Percentiles rank a stretch among this genome's conserved stretches.
Conservation (phyloP, 2,888 invertebrate genomes). For the Melinaea menophilus region DNA sequence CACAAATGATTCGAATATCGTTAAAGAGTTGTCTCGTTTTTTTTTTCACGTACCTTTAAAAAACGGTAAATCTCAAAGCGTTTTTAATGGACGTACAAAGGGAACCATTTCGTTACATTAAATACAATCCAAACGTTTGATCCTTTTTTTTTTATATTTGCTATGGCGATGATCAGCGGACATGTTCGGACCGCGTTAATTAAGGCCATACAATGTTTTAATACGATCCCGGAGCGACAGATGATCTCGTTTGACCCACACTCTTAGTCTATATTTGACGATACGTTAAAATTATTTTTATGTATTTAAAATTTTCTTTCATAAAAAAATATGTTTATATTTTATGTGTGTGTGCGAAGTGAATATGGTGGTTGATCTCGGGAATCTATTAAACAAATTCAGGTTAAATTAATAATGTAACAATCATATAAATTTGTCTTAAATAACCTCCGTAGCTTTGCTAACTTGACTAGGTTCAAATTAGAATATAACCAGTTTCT, state of each 20-base stretch:
- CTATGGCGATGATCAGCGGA: constrained; percentile 64
- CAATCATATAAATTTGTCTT: too few relatives aligned
- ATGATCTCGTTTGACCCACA: constrained; percentile 3
- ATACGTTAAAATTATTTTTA: too few relatives aligned
- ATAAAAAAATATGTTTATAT: too few relatives aligned
- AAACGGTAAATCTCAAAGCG: constrained; percentile 70
- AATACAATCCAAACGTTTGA: constrained; percentile 78
- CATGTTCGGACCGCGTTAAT: constrained; percentile 67
- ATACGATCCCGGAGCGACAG: constrained; percentile 2
- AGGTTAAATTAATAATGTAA: too few relatives aligned
- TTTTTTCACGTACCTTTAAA: constrained; percentile 60
- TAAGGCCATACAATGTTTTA: constrained; percentile 42
- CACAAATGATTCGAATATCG: constrained; percentile 61
- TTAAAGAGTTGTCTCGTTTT: constrained; percentile 54
- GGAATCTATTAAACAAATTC: too few relatives aligned
- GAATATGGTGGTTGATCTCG: too few relatives aligned
- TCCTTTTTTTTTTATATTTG: constrained; percentile 72
- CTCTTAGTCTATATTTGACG: not conserved
- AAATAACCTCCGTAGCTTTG: too few relatives aligned
- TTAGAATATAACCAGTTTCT: too few relatives aligned
- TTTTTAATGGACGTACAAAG: constrained; percentile 74
- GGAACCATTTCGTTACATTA: constrained; percentile 74
- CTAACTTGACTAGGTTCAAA: too few relatives aligned
- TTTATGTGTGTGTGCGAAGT: too few relatives aligned
- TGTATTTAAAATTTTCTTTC: too few relatives aligned